A percentile compares a stretch with the other conserved stretches of the same genome.
Conservation (phyloP, 2,797 vertebrate species). For the Acanthurus leucopareius region DNA sequence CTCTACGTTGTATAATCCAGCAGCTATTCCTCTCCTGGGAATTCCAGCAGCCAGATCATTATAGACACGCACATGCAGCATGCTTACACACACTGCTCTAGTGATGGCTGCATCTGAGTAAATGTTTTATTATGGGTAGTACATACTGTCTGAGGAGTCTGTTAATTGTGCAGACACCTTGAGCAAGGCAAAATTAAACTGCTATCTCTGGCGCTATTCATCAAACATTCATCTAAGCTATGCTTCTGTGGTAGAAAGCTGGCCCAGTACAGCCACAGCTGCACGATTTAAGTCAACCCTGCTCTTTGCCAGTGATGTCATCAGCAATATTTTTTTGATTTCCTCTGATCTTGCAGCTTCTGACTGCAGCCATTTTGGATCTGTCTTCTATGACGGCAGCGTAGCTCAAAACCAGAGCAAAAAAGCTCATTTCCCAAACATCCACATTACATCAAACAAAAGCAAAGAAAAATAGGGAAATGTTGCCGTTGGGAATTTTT, state of each 20-base stretch:
- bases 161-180: conserved; percentile 72
- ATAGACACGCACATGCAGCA: conserved; percentile 33
- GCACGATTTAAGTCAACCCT: conserved; percentile 29
- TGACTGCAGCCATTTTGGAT: conserved; percentile 44
- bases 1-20: conserved; percentile 67
- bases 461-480: not conserved
- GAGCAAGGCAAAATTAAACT: conserved; percentile 65
- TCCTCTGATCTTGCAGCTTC: conserved; percentile 24
- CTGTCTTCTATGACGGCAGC: not conserved
- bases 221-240: conserved; percentile 64
- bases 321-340: conserved; percentile 33
- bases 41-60: conserved; percentile 58
- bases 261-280: conserved; percentile 22
- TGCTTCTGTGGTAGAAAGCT: conserved; percentile 31
- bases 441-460: conserved; percentile 9
- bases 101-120: conserved; percentile 27
- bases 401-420: conserved; percentile 5
- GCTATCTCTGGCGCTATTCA: conserved; percentile 50
- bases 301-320: conserved; percentile 19
- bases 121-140: conserved; percentile 47
- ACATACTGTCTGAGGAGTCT: conserved; percentile 56
- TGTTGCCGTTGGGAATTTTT: conserved; percentile 20
- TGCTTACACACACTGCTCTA: not conserved
- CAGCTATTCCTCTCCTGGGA: conserved; percentile 63
- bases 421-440: conserved; percentile 9